These are phyloP conservation scores for Tetraneura akinire DNA, from an alignment of 1,140 invertebrate genomes.

Conservation along the genomic window DNA sequence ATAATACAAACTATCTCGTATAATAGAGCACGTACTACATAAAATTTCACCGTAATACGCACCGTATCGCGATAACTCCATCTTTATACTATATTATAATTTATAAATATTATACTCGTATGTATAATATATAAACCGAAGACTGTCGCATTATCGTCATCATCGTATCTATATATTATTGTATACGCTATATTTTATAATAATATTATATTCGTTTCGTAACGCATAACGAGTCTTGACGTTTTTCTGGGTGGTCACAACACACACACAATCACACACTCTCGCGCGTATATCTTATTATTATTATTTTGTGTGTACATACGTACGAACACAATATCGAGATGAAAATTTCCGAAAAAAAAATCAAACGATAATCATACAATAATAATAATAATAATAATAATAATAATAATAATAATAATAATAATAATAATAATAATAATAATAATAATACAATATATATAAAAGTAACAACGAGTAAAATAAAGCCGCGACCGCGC, in stretches of 20 bases:
- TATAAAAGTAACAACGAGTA: neutral
- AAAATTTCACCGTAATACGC: neutral
- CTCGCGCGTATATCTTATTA: too few relatives aligned
- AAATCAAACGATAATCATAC: conserved; percentile 14
- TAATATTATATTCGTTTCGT: conserved; percentile 25
- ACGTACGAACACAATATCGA: neutral
- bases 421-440: conserved; percentile 14
- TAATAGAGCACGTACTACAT: too few relatives aligned
- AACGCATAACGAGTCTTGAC: conserved; percentile 48
- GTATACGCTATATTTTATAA: conserved; percentile 1
- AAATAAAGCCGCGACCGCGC: conserved; percentile 13
- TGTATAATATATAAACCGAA: too few relatives aligned
- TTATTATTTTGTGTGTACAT: neutral
- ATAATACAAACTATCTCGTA: too few relatives aligned
- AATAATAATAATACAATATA: too few relatives aligned
- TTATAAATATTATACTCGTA: too few relatives aligned
- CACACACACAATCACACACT: neutral
- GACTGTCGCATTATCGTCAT: neutral
- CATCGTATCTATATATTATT: neutral
- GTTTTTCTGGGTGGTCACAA: conserved; percentile 45
- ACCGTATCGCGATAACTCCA: neutral
- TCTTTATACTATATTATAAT: neutral
- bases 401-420: too few relatives aligned
- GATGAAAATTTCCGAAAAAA: conserved; percentile 13
- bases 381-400: conserved; percentile 21